Base-by-base conservation (phyloP, 2,888 invertebrate genomes). In the Tricholauxania praeusta region DNA sequence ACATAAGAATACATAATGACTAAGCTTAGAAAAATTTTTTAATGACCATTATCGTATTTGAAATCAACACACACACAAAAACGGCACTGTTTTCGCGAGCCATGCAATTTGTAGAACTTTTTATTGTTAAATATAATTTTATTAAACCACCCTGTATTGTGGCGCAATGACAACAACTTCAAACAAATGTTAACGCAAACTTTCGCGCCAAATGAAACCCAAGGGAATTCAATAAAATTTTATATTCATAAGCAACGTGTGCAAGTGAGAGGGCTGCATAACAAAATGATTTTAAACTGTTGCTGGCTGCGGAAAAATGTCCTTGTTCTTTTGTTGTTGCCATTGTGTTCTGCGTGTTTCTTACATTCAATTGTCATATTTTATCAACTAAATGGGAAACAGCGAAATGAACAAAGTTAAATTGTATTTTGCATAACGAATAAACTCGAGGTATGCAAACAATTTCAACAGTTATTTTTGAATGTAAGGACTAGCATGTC, bases 171-270 rank as follows among this genome's bases (percentile, higher is more conserved):
- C 32, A 47, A 60, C 59, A 75, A 71, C 72, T 55, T 62, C 74
- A 77, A 72, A 75, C 70, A 72, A 39, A 39, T 39, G 39, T 39
- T 8, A 77, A 76, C 73, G 76, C 71, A 75, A 78, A 78, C 76
- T 77, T 72, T 75, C 78, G 74, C 75, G 76, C 73, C 76, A 76
- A 78, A 77, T 78, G 75, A 77, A 75, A 73, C 78, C 74, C 77
- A 8, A 74, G 78, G 75, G 78, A 75, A 55, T 60, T 22, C 53
- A 65, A 51, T 53, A 19, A 55, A 67, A 55, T 47, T 67, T 67
- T n/a, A 39, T 17, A 55, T 12, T 53, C 39, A 39, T 39, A 39
- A 39, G 39, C 39, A 39, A 39, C 10, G 39, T 39, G 10, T 3
- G 22, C 47, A 17, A 52, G 15, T 32, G 19, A 55, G 28, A 17